A percentile compares a stretch with the other conserved stretches of the same genome.
Conservation (phyloP, 1,140 invertebrate genomes). For the Atta texana region DNA sequence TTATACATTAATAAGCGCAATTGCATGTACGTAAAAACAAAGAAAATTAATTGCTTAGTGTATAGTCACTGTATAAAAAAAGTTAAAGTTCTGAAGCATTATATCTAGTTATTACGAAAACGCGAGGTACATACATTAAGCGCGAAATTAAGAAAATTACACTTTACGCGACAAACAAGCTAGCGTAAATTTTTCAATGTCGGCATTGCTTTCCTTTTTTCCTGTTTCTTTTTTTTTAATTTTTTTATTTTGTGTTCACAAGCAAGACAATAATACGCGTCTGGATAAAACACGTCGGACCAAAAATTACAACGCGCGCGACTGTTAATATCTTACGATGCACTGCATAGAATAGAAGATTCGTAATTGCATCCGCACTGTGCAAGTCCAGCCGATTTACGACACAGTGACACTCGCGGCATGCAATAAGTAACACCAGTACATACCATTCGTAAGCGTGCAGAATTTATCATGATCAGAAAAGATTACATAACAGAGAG, state of each 20-base stretch:
- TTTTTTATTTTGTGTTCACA: constrained; percentile 13
- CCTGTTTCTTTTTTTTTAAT: background rate
- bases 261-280: constrained; percentile 69
- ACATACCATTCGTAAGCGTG: constrained; percentile 17
- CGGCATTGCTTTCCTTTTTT: constrained; percentile 21
- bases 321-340: constrained; percentile 76
- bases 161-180: constrained; percentile 34
- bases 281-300: constrained; percentile 69
- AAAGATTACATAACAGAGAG: background rate
- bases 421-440: constrained; percentile 69
- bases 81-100: constrained; percentile 56
- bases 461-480: constrained; percentile 64
- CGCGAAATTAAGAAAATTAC: constrained; percentile 73
- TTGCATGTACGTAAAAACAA: background rate
- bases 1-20: background rate
- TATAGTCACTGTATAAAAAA: constrained; percentile 10
- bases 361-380: constrained; percentile 70
- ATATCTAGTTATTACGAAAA: background rate
- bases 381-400: constrained; percentile 69
- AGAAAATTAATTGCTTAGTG: constrained; percentile 56
- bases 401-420: constrained; percentile 65
- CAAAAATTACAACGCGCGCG: constrained; percentile 72
- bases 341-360: constrained; percentile 51
- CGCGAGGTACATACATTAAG: constrained; percentile 51
- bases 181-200: constrained; percentile 68